Evolutionary conservation across 1,140 invertebrate genomes (phyloP), one percentile per base, ranked within the genome.

Genomic region (Drosophila guanche): DNA sequence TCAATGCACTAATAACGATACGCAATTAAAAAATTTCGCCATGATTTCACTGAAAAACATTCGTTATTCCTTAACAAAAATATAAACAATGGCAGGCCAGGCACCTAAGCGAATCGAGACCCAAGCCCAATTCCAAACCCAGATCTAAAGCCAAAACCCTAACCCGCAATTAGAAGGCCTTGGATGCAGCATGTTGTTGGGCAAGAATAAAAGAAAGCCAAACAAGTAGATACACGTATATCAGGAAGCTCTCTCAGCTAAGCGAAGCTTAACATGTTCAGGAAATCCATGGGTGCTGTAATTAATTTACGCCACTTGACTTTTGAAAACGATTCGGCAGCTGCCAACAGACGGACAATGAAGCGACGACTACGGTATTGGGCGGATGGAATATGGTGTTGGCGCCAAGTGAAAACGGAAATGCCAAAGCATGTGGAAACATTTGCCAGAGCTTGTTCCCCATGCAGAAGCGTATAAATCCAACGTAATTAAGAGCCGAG

Each of bases 251-350:
- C 42, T 42, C 62, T 40, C 48, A 33, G n/a, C n/a, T n/a, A n/a
- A n/a, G n/a, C n/a, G n/a, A 33, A 33, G 33, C 33, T 37, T 37
- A 37, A 67, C 48, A 47, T 20, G 7, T 42, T 10, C 22, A 62
- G 42, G 22, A 29, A 12, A 37, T 37, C 33, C 33, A 37, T 67
- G 62, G 56, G 48, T 48, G 74, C 79, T 75, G 79, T 83, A 83
- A 83, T 83, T 83, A 83, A 83, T 83, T 83, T 83, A 83, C 79
- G 79, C 79, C 65, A 70, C 79, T 83, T 83, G 79, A 83, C 74
- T 84, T 83, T 75, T 79, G 41, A 69, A 63, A 71, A 70, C 68
- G 68, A 68, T 71, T 71, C 46, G 66, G 60, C 54, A 58, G 65
- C 75, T 50, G 41, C 27, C 43, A 40, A 2, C 33, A 61, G 47